A percentile compares a stretch with the other conserved stretches of the same genome.
Evolutionary conservation across 2,888 invertebrate species (phyloP).

Genomic region (Marasmarcha lunaedactyla): DNA sequence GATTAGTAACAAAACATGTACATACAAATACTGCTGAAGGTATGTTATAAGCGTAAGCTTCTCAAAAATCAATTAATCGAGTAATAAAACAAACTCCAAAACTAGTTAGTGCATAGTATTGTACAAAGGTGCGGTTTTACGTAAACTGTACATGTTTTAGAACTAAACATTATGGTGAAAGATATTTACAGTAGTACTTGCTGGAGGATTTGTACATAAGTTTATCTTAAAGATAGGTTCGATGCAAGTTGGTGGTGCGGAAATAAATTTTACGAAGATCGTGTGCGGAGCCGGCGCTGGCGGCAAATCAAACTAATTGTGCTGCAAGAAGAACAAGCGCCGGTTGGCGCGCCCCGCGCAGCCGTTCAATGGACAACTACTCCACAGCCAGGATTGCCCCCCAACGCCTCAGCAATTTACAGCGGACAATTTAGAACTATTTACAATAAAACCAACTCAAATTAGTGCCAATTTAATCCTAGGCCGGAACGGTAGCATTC

Average conservation of each 20-base stretch:
- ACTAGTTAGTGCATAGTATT: conserved; percentile 67
- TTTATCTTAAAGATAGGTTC: conserved; percentile 61
- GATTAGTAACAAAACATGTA: conserved; percentile 73
- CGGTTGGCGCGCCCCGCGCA: conserved; percentile 26
- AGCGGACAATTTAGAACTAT: conserved; percentile 67
- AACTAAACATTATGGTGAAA: conserved; percentile 69
- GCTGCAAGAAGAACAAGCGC: conserved; percentile 78
- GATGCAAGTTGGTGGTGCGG: conserved; percentile 71
- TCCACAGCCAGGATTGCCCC: conserved; percentile 67
- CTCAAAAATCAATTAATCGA: conserved; percentile 60
- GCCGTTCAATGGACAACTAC: conserved; percentile 64
- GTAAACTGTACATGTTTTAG: conserved; percentile 73
- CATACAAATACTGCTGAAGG: conserved; percentile 61
- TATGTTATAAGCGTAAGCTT: conserved; percentile 70
- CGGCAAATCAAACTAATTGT: conserved; percentile 80
- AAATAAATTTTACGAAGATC: conserved; percentile 66
- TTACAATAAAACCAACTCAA: conserved; percentile 63
- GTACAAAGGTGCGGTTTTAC: conserved; percentile 67
- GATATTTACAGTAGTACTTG: conserved; percentile 68
- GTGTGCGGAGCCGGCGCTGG: conserved; percentile 64
- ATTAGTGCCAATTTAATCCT: conserved; percentile 69
- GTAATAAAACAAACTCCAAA: conserved; percentile 63
- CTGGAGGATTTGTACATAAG: conserved; percentile 63
- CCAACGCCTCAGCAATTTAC: conserved; percentile 60
- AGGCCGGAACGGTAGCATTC: conserved; percentile 69